phyloP scores from a whole-genome alignment of 2,888 invertebrate genomes.

The Lumbricus terrestris region DNA sequence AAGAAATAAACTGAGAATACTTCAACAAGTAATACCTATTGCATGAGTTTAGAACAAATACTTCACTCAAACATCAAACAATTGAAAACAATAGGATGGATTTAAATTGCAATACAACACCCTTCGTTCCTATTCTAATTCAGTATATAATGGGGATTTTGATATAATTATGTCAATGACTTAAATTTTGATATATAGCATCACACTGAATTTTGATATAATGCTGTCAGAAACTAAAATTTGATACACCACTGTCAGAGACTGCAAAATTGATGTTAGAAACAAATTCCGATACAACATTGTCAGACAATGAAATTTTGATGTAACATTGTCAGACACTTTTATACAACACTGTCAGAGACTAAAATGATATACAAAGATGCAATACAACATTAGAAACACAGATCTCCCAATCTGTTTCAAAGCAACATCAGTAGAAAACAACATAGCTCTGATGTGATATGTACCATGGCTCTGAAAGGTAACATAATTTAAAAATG shows the following conservation, averaged over 20 bases:
- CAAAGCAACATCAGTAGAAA: background rate
- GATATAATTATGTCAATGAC: background rate
- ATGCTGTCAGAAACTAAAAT: too few species aligned
- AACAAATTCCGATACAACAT: too few species aligned
- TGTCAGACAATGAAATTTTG: too few species aligned
- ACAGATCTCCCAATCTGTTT: background rate
- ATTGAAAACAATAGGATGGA: background rate
- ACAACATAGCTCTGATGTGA: background rate
- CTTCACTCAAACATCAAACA: background rate
- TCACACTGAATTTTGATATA: too few species aligned
- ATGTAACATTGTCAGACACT: too few species aligned
- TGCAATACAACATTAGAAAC: background rate
- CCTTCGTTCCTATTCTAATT: background rate
- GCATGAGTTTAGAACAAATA: background rate
- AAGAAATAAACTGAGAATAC: background rate
- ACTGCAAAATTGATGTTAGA: too few species aligned
- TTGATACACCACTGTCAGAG: too few species aligned
- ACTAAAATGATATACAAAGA: too few species aligned
- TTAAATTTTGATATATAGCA: too few species aligned
- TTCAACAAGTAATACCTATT: background rate
- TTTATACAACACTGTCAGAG: too few species aligned
- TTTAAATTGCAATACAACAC: background rate
- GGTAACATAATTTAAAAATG: background rate
- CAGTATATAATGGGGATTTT: background rate
- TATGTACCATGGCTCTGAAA: background rate